Conservation (phyloP, 2,888 invertebrate species). For the Apantesis nais region DNA sequence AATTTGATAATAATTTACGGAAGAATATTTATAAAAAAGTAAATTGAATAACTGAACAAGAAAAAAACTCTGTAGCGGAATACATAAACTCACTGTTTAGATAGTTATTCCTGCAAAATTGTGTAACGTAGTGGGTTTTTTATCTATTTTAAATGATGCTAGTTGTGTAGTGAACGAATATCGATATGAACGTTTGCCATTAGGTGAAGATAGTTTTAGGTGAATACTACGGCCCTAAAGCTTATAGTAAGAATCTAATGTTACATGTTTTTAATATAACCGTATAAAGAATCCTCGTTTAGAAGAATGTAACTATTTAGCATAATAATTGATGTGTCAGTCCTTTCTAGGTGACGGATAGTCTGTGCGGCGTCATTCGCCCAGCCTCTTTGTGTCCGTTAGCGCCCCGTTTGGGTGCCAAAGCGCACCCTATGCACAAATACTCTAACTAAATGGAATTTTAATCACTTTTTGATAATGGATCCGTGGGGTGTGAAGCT, state of each 20-base stretch:
- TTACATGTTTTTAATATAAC: constrained; percentile 68
- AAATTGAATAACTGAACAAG: constrained; percentile 48
- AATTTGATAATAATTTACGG: constrained; percentile 85
- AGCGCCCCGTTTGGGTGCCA: constrained; percentile 49
- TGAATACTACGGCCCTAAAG: constrained; percentile 73
- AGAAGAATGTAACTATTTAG: constrained; percentile 72
- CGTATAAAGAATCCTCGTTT: constrained; percentile 69
- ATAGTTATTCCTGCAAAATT: constrained; percentile 73
- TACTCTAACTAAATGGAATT: constrained; percentile 68
- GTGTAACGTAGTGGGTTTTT: constrained; percentile 73
- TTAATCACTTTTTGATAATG: constrained; percentile 76
- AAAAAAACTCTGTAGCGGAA: constrained; percentile 58
- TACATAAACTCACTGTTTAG: constrained; percentile 73
- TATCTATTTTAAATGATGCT: constrained; percentile 81
- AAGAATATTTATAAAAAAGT: constrained; percentile 76
- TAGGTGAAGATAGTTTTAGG: constrained; percentile 66
- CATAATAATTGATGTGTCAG: constrained; percentile 70
- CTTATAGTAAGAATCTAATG: constrained; percentile 77
- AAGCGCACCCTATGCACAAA: constrained; percentile 70
- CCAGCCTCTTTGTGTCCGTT: constrained; percentile 22
- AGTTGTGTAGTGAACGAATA: constrained; percentile 69
- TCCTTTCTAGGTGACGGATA: constrained; percentile 56
- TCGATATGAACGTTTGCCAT: constrained; percentile 59
- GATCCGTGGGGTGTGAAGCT: constrained; percentile 60
- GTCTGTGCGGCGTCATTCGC: constrained; percentile 53